These are phyloP conservation scores for Caenorhabditis remanei DNA, from an alignment of 1,140 invertebrate species.

Conservation along the genomic window DNA sequence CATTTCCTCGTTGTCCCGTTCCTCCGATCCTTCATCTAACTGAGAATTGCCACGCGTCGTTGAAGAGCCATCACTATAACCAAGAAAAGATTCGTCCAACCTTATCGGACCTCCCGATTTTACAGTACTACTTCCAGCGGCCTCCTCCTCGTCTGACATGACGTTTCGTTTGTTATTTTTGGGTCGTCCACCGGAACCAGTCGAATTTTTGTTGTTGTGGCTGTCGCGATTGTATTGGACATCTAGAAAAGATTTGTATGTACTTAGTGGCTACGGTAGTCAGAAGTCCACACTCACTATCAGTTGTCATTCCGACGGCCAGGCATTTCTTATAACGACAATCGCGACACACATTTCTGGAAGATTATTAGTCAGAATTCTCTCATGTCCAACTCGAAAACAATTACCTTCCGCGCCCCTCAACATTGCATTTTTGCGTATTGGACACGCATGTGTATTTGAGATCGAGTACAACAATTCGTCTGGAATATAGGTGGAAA, in stretches of 20 bases:
- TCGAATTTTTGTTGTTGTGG: conserved; percentile 20
- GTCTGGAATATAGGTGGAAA: conserved; percentile 24
- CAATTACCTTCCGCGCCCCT: conserved; percentile 41
- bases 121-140: conserved; percentile 47
- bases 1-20: conserved; percentile 10
- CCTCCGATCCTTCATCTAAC: conserved; percentile 11
- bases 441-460: conserved; percentile 30
- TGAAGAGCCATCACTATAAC: conserved; percentile 50
- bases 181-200: conserved; percentile 20
- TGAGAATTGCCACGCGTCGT: conserved; percentile 37
- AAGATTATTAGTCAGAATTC: conserved; percentile 30
- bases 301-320: conserved; percentile 27
- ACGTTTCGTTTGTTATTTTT: conserved; percentile 19
- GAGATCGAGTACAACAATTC: conserved; percentile 48
- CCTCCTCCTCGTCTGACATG: conserved; percentile 25
- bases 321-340: conserved; percentile 36
- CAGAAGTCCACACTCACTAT: conserved; percentile 20
- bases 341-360: conserved; percentile 50
- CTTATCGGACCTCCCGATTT: conserved; percentile 38
- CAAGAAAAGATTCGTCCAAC: conserved; percentile 17
- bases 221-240: conserved; percentile 52
- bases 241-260: conserved; percentile 32
- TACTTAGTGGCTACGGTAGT: neutral
- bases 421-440: conserved; percentile 48
- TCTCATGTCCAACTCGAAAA: neutral